Percentiles rank a stretch among this genome's conserved stretches.
phyloP scores from a whole-genome alignment of 2,888 invertebrate genomes.

The Mimumesa dahlbomi region DNA sequence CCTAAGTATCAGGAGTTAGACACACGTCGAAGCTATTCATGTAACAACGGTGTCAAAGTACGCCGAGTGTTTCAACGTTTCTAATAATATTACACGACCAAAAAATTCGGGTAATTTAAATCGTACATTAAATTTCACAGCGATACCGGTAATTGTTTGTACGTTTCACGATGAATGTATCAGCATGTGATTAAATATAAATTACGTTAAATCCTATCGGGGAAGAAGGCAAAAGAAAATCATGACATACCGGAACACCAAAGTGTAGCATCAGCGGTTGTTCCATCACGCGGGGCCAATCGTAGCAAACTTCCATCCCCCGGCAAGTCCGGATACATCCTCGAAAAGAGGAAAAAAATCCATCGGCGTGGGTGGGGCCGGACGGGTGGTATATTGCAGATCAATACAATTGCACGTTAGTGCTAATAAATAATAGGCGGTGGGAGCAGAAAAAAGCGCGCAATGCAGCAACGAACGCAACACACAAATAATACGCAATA shows the following conservation, averaged over 20 bases:
- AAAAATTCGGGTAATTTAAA: no score
- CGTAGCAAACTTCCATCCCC: constrained; percentile 77
- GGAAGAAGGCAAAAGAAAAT: constrained; percentile 55
- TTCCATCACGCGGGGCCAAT: constrained; percentile 77
- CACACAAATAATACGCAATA: constrained; percentile 80
- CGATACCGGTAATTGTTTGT: no score
- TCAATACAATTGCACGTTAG: constrained; percentile 81
- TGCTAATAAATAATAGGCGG: constrained; percentile 81
- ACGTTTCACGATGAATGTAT: no score
- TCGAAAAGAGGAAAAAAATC: constrained; percentile 79
- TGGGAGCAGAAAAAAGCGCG: constrained; percentile 80
- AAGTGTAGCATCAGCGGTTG: constrained; percentile 72
- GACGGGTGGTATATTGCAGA: constrained; percentile 79
- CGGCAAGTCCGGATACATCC: constrained; percentile 79
- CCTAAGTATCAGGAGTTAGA: no score
- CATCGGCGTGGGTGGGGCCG: constrained; percentile 75
- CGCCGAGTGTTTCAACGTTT: no score
- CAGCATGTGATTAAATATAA: constrained; percentile 22
- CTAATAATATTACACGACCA: no score
- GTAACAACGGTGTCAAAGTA: no score
- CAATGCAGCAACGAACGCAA: constrained; percentile 80
- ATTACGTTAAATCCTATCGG: constrained; percentile 37
- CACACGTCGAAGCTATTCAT: no score
- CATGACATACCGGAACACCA: constrained; percentile 68
- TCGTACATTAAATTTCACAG: no score